Percentiles rank a stretch among this genome's conserved stretches.
Evolutionary conservation across 2,888 invertebrate species (phyloP).

Genomic region (Calliopum simillimum): DNA sequence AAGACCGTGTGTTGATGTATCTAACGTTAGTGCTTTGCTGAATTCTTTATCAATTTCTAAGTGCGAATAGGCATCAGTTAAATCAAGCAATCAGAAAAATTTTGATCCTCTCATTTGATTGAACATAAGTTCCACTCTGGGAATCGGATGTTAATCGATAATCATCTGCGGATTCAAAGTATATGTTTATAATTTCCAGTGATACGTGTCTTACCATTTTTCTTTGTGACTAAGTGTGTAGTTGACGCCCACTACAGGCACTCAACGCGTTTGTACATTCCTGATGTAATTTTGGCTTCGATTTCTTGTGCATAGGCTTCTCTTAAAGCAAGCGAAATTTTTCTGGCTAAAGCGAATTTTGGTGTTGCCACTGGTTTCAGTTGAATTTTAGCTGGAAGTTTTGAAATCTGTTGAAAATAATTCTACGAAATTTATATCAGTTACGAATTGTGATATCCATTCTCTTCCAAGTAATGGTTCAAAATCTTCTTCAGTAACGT

Average conservation of each 20-base stretch:
- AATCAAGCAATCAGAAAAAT: constrained; percentile 30
- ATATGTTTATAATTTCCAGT: constrained; percentile 29
- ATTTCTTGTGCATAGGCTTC: neutral
- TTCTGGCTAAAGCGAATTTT: neutral
- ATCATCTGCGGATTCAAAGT: constrained; percentile 21
- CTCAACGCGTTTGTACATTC: neutral
- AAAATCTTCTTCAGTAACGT: constrained; percentile 25
- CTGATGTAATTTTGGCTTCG: neutral
- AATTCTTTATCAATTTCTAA: constrained; percentile 22
- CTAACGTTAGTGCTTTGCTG: constrained; percentile 28
- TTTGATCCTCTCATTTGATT: constrained; percentile 29
- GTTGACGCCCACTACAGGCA: too few relatives aligned
- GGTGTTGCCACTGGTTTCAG: constrained; percentile 5
- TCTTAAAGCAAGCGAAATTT: neutral
- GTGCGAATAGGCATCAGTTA: constrained; percentile 35
- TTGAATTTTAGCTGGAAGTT: constrained; percentile 11
- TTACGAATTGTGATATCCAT: constrained; percentile 29
- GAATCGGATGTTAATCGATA: constrained; percentile 32
- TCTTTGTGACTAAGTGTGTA: too few relatives aligned
- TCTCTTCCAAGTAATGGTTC: constrained; percentile 29
- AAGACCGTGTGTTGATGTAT: constrained; percentile 4
- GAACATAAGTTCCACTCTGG: constrained; percentile 21
- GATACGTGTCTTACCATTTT: constrained; percentile 13
- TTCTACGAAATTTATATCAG: constrained; percentile 25
- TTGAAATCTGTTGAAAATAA: constrained; percentile 25